Percentiles rank a stretch among this genome's conserved stretches.
These are phyloP conservation scores for Pseudochirops cupreus DNA, from an alignment of 2,797 vertebrate genomes.

Conservation along the genomic window DNA sequence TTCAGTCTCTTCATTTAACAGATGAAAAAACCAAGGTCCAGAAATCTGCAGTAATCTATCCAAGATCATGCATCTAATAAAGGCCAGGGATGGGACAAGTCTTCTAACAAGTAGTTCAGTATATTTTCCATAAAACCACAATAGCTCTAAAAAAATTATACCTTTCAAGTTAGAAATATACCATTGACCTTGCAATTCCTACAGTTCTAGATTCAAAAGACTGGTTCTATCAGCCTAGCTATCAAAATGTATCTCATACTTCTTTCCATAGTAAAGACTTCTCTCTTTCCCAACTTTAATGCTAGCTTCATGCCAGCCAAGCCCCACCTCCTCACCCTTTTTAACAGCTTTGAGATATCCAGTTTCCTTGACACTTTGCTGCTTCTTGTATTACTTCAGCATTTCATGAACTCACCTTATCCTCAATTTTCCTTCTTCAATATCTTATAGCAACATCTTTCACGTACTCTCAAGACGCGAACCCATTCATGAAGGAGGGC, in stretches of 20 bases:
- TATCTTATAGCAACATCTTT: conserved; percentile 51
- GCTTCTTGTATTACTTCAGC: conserved; percentile 35
- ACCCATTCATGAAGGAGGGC: conserved; percentile 21
- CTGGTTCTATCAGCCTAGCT: background rate
- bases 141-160: background rate
- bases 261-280: background rate
- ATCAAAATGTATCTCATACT: background rate
- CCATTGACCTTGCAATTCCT: background rate
- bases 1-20: background rate
- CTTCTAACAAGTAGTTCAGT: background rate
- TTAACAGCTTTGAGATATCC: conserved; percentile 12
- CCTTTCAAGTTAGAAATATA: background rate
- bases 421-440: conserved; percentile 22
- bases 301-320: conserved; percentile 1
- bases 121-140: background rate
- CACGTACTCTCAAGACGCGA: conserved; percentile 53
- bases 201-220: background rate
- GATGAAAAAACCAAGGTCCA: background rate
- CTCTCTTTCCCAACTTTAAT: background rate
- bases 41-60: background rate
- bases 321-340: background rate
- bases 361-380: conserved; percentile 26
- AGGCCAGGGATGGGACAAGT: background rate
- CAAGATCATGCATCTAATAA: background rate
- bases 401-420: background rate